These are phyloP conservation scores for Drosophila nigromelanica DNA, from an alignment of 1,140 invertebrate species.

Conservation along the genomic window DNA sequence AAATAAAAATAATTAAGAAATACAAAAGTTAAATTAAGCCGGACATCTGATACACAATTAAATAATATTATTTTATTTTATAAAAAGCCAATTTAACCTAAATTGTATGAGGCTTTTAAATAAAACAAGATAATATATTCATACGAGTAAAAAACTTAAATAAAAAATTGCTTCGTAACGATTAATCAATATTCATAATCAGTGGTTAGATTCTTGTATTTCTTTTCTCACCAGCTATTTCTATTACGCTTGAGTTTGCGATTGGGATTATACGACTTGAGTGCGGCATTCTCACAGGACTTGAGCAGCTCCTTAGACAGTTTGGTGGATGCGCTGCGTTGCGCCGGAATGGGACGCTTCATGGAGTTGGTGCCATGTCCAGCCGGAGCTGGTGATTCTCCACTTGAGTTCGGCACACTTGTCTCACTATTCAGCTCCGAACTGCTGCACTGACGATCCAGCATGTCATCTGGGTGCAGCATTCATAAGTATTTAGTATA, in stretches of 20 bases:
- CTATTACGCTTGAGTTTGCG: slow-evolving; percentile 81
- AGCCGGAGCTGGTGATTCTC: slow-evolving; percentile 59
- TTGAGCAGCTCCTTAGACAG: slow-evolving; percentile 70
- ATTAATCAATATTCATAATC: neutral
- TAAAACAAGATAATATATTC: too few species aligned
- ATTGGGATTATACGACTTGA: slow-evolving; percentile 83
- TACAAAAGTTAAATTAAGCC: too few species aligned
- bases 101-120: too few species aligned
- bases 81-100: too few species aligned
- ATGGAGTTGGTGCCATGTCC: slow-evolving; percentile 64
- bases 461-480: slow-evolving; percentile 64
- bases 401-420: slow-evolving; percentile 70
- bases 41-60: too few species aligned
- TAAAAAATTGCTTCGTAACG: neutral
- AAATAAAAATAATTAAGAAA: too few species aligned
- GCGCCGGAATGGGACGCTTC: slow-evolving; percentile 76
- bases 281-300: slow-evolving; percentile 67
- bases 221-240: slow-evolving; percentile 67
- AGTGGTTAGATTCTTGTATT: neutral
- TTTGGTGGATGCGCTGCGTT: slow-evolving; percentile 53
- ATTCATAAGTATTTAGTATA: neutral
- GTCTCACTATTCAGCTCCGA: slow-evolving; percentile 74
- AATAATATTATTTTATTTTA: too few species aligned
- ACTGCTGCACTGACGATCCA: slow-evolving; percentile 73
- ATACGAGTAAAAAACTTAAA: neutral